Evolutionary conservation across 2,113 vertebrate species (phyloP).

Genomic region (Aramus guarauna): DNA sequence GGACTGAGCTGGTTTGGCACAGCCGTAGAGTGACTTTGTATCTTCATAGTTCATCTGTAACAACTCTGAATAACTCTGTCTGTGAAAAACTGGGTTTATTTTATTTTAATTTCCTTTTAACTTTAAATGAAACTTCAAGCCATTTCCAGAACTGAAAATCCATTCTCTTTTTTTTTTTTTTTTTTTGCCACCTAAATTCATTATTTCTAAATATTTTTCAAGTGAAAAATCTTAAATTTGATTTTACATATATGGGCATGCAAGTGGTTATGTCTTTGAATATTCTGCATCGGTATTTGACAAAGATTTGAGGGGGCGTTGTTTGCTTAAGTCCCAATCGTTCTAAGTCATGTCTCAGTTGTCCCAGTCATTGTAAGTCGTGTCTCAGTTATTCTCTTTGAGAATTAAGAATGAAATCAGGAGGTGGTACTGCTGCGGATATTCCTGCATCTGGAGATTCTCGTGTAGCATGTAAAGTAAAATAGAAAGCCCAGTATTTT

Average conservation of each 20-base stretch:
- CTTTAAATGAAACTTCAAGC: neutral
- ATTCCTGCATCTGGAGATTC: neutral
- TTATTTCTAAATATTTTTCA: neutral
- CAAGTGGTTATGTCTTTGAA: neutral
- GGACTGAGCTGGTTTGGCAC: slow-evolving; percentile 3
- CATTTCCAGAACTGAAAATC: neutral
- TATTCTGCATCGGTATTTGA: neutral
- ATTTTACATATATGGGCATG: neutral
- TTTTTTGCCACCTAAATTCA: neutral
- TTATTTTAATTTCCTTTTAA: neutral
- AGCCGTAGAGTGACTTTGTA: neutral
- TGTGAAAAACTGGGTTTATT: neutral
- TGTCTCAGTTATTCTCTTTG: neutral
- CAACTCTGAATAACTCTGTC: neutral
- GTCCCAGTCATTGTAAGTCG: neutral
- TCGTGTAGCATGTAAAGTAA: neutral
- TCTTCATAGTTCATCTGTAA: neutral
- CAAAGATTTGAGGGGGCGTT: neutral
- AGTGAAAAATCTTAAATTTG: neutral
- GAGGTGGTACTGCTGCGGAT: neutral
- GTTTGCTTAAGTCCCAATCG: neutral
- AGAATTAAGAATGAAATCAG: neutral
- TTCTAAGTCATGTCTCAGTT: neutral
- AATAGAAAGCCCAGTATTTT: neutral
- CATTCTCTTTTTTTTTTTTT: neutral